These are phyloP conservation scores for Betta splendens DNA, from an alignment of 2,797 vertebrate species.

Conservation along the genomic window DNA sequence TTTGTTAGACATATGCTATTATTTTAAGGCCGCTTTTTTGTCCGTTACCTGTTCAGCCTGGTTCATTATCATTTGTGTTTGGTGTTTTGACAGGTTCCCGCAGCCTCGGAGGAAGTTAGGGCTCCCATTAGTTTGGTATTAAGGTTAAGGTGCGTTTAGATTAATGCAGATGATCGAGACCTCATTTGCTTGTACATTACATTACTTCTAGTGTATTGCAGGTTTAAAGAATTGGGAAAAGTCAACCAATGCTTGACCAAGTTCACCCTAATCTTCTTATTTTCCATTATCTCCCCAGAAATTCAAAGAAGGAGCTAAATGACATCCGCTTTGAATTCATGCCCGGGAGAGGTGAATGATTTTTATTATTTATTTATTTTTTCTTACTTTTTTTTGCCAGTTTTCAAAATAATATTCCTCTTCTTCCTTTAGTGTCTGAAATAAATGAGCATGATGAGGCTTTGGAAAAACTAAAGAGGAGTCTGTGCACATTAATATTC, in stretches of 20 bases:
- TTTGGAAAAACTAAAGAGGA: too few species aligned
- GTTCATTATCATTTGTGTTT: background rate
- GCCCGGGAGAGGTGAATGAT: conserved; percentile 91
- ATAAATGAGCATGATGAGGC: background rate
- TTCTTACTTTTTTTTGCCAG: too few species aligned
- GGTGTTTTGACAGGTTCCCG: conserved; percentile 57
- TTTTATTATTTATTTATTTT: background rate
- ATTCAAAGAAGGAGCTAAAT: conserved; percentile 97
- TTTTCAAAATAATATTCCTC: background rate
- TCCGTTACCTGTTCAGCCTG: background rate
- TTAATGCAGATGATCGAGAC: too few species aligned
- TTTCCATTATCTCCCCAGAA: conserved; percentile 79
- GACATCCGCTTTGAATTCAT: conserved; percentile 98
- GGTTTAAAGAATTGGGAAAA: background rate
- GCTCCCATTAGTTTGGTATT: conserved; percentile 95
- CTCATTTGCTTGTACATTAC: too few species aligned
- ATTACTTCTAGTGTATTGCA: background rate
- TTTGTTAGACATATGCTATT: background rate
- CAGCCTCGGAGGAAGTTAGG: conserved; percentile 63
- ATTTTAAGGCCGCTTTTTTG: too few species aligned
- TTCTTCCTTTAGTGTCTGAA: background rate
- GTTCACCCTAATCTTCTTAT: background rate
- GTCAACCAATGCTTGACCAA: background rate
- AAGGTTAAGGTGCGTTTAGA: conserved; percentile 89
- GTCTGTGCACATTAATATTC: too few species aligned